Evolutionary conservation across 2,113 vertebrate species (phyloP).

Genomic region (Gorsachius goisagi): DNA sequence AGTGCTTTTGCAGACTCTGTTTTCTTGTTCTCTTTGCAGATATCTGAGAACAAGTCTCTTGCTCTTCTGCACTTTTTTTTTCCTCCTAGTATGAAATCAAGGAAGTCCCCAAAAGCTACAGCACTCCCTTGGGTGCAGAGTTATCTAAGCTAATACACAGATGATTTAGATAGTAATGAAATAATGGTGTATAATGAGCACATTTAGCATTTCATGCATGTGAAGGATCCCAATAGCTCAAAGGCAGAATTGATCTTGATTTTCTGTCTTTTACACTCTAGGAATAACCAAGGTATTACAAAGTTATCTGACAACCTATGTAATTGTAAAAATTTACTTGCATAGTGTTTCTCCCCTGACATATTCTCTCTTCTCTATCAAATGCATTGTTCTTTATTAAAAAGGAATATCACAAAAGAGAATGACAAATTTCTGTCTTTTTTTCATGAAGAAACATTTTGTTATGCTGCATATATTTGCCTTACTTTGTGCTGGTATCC

Average conservation of each 20-base stretch:
- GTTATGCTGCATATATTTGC: background rate
- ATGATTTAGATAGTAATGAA: slow-evolving; percentile 64
- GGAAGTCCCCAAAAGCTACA: slow-evolving; percentile 37
- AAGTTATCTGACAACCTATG: background rate
- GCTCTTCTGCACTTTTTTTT: background rate
- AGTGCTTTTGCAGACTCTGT: background rate
- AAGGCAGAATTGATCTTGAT: slow-evolving; percentile 50
- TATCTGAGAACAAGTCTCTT: background rate
- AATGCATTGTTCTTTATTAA: background rate
- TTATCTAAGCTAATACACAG: slow-evolving; percentile 64
- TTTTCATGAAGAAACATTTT: slow-evolving; percentile 1
- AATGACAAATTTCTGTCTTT: background rate
- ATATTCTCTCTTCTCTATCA: background rate
- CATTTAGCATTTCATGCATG: slow-evolving; percentile 64
- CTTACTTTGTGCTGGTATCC: background rate
- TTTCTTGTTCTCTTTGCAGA: background rate
- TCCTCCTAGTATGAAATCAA: background rate
- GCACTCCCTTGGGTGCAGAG: slow-evolving; percentile 46
- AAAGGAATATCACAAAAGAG: background rate
- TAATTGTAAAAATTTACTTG: slow-evolving; percentile 36
- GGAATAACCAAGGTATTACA: background rate
- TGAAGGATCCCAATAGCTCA: slow-evolving; percentile 35
- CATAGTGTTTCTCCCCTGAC: background rate
- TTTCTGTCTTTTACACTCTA: background rate
- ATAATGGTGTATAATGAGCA: slow-evolving; percentile 59